Conservation (phyloP, 2,113 vertebrate genomes). For the Menidia beryllina region DNA sequence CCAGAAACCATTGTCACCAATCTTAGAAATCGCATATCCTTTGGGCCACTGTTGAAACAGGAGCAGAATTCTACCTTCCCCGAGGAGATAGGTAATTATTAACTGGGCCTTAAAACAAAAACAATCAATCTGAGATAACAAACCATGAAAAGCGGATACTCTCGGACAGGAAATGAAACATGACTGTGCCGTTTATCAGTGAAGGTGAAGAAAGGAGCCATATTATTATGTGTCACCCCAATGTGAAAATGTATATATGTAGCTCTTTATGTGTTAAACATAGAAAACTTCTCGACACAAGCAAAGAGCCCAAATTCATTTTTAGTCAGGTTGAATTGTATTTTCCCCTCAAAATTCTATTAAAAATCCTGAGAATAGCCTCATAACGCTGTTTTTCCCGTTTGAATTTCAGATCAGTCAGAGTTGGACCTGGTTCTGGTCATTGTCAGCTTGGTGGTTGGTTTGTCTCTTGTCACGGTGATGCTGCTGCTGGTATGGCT, state of each 20-base stretch:
- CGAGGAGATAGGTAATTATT: constrained; percentile 66
- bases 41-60: constrained; percentile 69
- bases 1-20: constrained; percentile 37
- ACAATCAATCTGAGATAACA: constrained; percentile 47
- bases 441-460: constrained; percentile 55
- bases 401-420: constrained; percentile 45
- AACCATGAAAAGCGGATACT: constrained; percentile 8
- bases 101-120: constrained; percentile 43
- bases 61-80: constrained; percentile 56
- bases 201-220: constrained; percentile 5
- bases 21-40: constrained; percentile 68
- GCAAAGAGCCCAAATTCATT: neutral
- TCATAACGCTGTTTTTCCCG: neutral
- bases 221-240: neutral
- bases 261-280: neutral
- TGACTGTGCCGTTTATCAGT: constrained; percentile 45
- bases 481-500: constrained; percentile 66
- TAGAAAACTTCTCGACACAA: neutral
- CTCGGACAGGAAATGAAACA: constrained; percentile 55
- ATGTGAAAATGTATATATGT: neutral
- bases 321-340: neutral
- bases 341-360: neutral
- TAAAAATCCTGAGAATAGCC: neutral
- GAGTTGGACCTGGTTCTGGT: constrained; percentile 49
- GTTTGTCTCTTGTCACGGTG: constrained; percentile 53